Conservation (phyloP, 2,888 invertebrate species). For the Pecten maximus region DNA sequence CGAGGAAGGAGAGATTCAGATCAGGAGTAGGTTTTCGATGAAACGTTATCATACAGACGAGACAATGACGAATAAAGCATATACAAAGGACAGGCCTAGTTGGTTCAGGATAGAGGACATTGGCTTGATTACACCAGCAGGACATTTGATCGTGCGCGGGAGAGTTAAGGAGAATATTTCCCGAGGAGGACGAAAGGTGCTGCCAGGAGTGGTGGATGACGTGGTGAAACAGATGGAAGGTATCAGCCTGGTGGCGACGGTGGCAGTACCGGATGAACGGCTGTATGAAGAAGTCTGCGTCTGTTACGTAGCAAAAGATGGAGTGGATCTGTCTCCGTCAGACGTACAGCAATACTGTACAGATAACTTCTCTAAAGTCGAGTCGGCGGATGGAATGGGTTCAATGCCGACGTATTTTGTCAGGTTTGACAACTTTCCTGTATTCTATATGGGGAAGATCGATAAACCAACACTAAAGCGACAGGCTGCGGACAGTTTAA, state of each 20-base stretch:
- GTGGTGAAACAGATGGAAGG: slow-evolving; percentile 35
- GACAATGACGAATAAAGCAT: neutral
- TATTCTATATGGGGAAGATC: slow-evolving; percentile 39
- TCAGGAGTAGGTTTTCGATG: slow-evolving; percentile 39
- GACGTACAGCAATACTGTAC: slow-evolving; percentile 39
- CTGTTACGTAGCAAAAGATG: slow-evolving; percentile 33
- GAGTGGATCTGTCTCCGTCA: neutral
- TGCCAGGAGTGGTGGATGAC: slow-evolving; percentile 42
- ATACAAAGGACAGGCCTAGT: neutral
- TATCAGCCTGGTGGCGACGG: neutral
- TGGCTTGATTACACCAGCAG: slow-evolving; percentile 31
- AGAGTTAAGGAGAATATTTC: slow-evolving; percentile 45
- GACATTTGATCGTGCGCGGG: slow-evolving; percentile 38
- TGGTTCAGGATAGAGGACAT: slow-evolving; percentile 44
- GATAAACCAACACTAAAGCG: slow-evolving; percentile 38
- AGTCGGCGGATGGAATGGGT: slow-evolving; percentile 41
- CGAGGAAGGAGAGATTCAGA: slow-evolving; percentile 12
- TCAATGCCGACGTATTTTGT: slow-evolving; percentile 43
- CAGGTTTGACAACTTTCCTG: slow-evolving; percentile 15
- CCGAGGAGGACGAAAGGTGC: slow-evolving; percentile 44
- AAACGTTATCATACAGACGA: slow-evolving; percentile 39
- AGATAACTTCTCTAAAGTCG: neutral
- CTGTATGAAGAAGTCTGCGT: slow-evolving; percentile 47
- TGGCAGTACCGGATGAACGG: slow-evolving; percentile 44
- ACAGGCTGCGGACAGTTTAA: slow-evolving; percentile 28